Percentiles rank a stretch among this genome's conserved stretches.
Conservation (phyloP, 1,140 invertebrate genomes). For the Pseudomyrmex cubaensis region DNA sequence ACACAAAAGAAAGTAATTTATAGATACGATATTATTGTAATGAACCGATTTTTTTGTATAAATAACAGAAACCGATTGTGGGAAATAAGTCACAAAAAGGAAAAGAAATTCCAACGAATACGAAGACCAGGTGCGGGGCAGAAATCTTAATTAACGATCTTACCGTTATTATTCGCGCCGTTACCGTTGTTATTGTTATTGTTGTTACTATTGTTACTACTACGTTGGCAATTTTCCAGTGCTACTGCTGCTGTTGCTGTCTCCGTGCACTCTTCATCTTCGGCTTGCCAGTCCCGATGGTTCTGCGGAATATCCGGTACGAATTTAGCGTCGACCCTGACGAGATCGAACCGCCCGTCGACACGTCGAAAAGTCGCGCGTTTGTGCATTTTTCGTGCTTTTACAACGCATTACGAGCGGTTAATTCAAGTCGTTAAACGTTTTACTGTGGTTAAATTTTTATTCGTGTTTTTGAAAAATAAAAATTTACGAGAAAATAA, state of each 20-base stretch:
- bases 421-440: conserved; percentile 22
- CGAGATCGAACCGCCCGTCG: conserved; percentile 46
- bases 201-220: conserved; percentile 75
- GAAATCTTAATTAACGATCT: conserved; percentile 6
- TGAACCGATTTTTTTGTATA: no score
- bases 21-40: no score
- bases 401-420: conserved; percentile 17
- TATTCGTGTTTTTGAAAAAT: neutral
- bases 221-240: conserved; percentile 83
- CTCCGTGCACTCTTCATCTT: conserved; percentile 85
- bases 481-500: no score
- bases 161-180: conserved; percentile 77
- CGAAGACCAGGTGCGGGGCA: conserved; percentile 71
- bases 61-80: neutral
- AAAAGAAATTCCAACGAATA: neutral
- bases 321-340: conserved; percentile 74
- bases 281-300: conserved; percentile 83
- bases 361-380: conserved; percentile 2
- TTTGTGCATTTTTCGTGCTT: conserved; percentile 46
- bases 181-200: conserved; percentile 80
- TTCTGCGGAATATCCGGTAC: conserved; percentile 82
- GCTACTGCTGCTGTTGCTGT: conserved; percentile 82
- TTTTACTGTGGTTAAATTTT: neutral
- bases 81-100: neutral
- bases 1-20: no score